Conservation (phyloP, 2,888 invertebrate genomes). For the Drosophila mayaguana region DNA sequence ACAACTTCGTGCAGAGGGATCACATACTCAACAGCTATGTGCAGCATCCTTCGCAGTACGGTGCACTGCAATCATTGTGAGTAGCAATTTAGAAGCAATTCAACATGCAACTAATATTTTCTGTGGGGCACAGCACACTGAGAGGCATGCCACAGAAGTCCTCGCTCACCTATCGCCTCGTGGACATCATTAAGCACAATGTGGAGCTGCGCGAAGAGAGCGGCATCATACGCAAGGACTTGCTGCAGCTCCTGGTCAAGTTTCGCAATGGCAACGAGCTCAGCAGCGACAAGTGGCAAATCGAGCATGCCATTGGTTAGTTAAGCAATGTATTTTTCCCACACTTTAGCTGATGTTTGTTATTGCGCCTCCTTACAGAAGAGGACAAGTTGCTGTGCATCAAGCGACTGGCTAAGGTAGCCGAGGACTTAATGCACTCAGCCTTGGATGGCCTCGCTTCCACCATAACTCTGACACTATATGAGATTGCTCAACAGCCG, state of each 20-base stretch:
- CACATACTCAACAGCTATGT: constrained; percentile 73
- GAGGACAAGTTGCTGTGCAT: constrained; percentile 76
- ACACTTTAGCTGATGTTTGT: no score
- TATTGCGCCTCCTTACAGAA: constrained; percentile 44
- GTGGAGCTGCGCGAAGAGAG: constrained; percentile 84
- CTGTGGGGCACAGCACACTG: constrained; percentile 57
- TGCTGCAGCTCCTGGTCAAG: constrained; percentile 85
- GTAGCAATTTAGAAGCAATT: constrained; percentile 25
- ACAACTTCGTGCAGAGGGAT: constrained; percentile 82
- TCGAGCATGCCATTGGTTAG: constrained; percentile 70
- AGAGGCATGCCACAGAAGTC: constrained; percentile 70
- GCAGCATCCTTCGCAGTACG: constrained; percentile 32
- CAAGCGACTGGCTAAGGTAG: constrained; percentile 78
- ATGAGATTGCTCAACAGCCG: constrained; percentile 84
- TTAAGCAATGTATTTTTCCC: rapidly evolving
- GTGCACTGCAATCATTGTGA: constrained; percentile 68
- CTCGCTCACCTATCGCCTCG: constrained; percentile 72
- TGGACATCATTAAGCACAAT: constrained; percentile 82
- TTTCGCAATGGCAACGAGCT: constrained; percentile 83
- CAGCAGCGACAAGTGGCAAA: constrained; percentile 74
- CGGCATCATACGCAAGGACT: constrained; percentile 85
- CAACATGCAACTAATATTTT: no score
- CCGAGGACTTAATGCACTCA: constrained; percentile 76
- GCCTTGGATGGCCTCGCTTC: constrained; percentile 84
- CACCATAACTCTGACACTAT: constrained; percentile 83